phyloP scores from a whole-genome alignment of 2,113 vertebrate species.

The Tautogolabrus adspersus region DNA sequence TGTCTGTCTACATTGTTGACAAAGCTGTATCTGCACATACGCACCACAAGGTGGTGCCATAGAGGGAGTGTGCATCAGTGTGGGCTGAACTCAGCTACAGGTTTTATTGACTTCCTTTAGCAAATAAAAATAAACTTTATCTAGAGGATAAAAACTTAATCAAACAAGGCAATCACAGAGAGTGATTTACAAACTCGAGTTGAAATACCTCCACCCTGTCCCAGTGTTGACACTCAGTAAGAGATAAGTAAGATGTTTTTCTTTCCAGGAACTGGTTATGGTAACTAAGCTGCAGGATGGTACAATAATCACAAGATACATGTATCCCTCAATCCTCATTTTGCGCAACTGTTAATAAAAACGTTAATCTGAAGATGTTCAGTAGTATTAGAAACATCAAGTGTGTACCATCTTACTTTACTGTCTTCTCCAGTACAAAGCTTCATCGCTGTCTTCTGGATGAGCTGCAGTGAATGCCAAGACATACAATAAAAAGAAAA shows the following conservation, averaged over 20 bases:
- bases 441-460: not conserved
- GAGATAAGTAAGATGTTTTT: slow-evolving; percentile 3
- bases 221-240: not conserved
- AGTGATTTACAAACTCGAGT: not conserved
- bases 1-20: not conserved
- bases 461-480: too few species aligned
- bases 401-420: not conserved
- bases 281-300: not conserved
- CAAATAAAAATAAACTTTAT: not conserved
- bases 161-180: not conserved
- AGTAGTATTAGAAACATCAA: not conserved
- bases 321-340: not conserved
- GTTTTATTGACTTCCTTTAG: slow-evolving; percentile 20
- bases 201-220: not conserved
- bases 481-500: too few species aligned
- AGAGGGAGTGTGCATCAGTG: slow-evolving; percentile 5
- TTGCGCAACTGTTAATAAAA: not conserved
- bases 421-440: not conserved
- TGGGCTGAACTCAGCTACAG: slow-evolving; percentile 17
- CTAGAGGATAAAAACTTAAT: not conserved
- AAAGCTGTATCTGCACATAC: not conserved
- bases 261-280: not conserved
- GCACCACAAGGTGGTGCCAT: slow-evolving; percentile 56
- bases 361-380: not conserved
- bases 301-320: not conserved